phyloP scores from a whole-genome alignment of 1,140 invertebrate species.

The Ostrea denselamellosa region DNA sequence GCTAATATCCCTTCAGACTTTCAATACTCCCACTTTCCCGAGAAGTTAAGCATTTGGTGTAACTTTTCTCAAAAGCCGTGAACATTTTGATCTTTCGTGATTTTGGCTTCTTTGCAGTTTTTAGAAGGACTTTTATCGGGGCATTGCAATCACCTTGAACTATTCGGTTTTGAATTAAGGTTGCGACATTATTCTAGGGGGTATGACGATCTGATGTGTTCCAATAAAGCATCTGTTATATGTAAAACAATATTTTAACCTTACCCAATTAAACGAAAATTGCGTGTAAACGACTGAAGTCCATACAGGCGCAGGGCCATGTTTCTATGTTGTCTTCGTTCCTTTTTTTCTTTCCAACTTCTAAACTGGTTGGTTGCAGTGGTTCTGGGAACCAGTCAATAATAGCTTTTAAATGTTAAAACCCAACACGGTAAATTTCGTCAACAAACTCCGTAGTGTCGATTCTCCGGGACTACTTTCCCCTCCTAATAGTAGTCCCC shows the following conservation, averaged over 20 bases:
- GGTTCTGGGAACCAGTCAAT: neutral
- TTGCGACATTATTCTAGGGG: neutral
- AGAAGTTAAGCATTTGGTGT: no score
- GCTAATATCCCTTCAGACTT: no score
- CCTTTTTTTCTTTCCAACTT: neutral
- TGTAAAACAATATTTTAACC: neutral
- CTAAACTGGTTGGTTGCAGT: neutral
- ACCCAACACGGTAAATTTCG: no score
- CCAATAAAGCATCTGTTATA: neutral
- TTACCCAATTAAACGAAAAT: slow-evolving; percentile 19
- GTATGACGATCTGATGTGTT: no score
- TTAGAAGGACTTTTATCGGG: no score
- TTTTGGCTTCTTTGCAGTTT: no score
- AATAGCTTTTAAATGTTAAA: neutral
- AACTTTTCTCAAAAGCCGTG: no score
- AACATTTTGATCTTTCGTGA: no score
- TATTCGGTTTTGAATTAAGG: neutral
- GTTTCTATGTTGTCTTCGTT: neutral
- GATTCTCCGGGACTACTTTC: no score
- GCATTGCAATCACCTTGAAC: neutral
- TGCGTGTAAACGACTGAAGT: neutral
- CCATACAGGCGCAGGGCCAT: neutral
- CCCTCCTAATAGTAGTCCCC: no score
- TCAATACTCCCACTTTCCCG: no score
- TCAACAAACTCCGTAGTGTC: no score